phyloP scores from a whole-genome alignment of 2,888 invertebrate genomes.

The Nomada ruficornis region DNA sequence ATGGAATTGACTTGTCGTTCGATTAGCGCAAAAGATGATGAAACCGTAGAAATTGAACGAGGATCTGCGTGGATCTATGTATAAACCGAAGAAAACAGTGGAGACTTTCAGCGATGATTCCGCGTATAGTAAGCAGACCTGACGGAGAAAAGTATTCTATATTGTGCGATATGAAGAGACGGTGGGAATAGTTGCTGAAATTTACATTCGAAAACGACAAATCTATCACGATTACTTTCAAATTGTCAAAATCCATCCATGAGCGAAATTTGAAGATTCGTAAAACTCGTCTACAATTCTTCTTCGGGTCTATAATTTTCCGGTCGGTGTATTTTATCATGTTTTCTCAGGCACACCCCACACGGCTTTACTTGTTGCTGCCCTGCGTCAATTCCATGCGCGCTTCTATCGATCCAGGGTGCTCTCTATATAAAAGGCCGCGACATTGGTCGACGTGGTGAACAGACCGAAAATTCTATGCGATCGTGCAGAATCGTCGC shows the following conservation, averaged over 20 bases:
- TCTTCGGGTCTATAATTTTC: conserved; percentile 50
- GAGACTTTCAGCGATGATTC: too few relatives aligned
- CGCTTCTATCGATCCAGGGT: conserved; percentile 79
- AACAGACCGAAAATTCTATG: conserved; percentile 63
- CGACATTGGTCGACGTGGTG: conserved; percentile 69
- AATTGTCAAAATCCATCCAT: too few relatives aligned
- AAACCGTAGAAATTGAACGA: conserved; percentile 32
- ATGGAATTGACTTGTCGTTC: conserved; percentile 47
- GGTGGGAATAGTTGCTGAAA: too few relatives aligned
- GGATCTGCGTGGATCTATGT: conserved; percentile 1
- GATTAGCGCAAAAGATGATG: conserved; percentile 41
- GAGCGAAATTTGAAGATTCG: not conserved
- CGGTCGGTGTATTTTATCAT: conserved; percentile 55
- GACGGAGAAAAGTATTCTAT: too few relatives aligned
- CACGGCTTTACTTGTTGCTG: conserved; percentile 82
- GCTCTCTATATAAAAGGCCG: conserved; percentile 76
- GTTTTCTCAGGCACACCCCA: conserved; percentile 67
- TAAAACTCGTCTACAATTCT: not conserved
- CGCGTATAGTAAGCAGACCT: too few relatives aligned
- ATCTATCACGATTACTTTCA: too few relatives aligned
- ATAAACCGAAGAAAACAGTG: too few relatives aligned
- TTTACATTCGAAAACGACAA: too few relatives aligned
- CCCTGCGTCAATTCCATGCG: conserved; percentile 76
- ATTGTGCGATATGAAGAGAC: too few relatives aligned
- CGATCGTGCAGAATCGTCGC: conserved; percentile 30